These are phyloP conservation scores for Brachyhypopomus occidentalis DNA, from an alignment of 2,113 vertebrate genomes.

Conservation along the genomic window DNA sequence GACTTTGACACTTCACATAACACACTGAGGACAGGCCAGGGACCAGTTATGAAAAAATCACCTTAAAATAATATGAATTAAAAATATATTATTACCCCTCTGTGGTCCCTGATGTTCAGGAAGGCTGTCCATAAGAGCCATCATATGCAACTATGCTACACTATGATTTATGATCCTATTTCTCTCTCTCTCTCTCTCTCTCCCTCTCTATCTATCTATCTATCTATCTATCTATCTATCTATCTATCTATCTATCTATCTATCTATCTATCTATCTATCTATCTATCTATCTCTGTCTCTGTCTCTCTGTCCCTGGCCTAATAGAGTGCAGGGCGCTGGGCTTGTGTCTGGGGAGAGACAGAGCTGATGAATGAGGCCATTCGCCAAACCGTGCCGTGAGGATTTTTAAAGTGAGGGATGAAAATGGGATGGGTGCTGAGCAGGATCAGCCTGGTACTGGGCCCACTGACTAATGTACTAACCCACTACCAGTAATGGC, in stretches of 20 bases:
- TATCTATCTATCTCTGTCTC: too few species aligned
- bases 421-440: conserved; percentile 58
- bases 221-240: too few species aligned
- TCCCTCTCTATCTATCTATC: too few species aligned
- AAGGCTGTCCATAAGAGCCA: too few species aligned
- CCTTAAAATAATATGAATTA: too few species aligned
- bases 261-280: too few species aligned
- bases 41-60: too few species aligned
- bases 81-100: not conserved
- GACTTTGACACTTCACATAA: too few species aligned
- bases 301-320: not conserved
- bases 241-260: too few species aligned
- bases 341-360: conserved; percentile 42
- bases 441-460: conserved; percentile 64
- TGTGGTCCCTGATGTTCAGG: not conserved
- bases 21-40: too few species aligned
- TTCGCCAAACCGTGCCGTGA: conserved; percentile 70
- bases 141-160: not conserved
- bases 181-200: not conserved
- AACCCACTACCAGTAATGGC: conserved; percentile 72
- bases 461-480: conserved; percentile 60
- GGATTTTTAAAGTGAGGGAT: conserved; percentile 64
- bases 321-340: not conserved
- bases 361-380: conserved; percentile 69
- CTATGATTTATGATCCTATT: not conserved